These are phyloP conservation scores for Trididemnum clinides DNA, from an alignment of 23 tunicate species.

Conservation along the genomic window DNA sequence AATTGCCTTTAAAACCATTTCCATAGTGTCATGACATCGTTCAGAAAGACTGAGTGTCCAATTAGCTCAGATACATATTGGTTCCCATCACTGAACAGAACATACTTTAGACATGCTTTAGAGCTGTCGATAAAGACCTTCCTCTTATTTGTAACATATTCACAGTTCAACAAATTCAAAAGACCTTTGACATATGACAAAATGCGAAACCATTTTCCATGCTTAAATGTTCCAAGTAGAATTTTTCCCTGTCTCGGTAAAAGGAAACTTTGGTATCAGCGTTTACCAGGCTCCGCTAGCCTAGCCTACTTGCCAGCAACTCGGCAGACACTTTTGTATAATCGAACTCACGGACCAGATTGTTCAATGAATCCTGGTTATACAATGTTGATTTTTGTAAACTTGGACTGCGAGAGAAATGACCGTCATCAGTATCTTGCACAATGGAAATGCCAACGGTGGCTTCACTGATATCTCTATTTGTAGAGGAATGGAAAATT, in stretches of 20 bases:
- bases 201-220: not conserved
- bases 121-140: not conserved
- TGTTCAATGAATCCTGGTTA: not conserved
- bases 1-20: not conserved
- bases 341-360: not conserved
- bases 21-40: not conserved
- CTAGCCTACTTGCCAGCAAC: not conserved
- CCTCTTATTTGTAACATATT: not conserved
- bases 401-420: not conserved
- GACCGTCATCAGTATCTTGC: not conserved
- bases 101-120: not conserved
- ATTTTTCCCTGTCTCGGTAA: constrained; percentile 6
- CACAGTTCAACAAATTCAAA: not conserved
- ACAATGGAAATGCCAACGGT: not conserved
- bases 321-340: not conserved
- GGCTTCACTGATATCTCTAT: not conserved
- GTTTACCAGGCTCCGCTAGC: not conserved
- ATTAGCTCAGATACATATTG: not conserved
- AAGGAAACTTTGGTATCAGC: constrained; percentile 14
- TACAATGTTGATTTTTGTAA: not conserved
- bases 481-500: not conserved
- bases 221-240: not conserved
- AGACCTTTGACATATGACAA: not conserved
- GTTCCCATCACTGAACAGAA: not conserved
- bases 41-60: not conserved